Evolutionary conservation across 2,888 invertebrate genomes (phyloP).

Genomic region (Ecliptopera silaceata): DNA sequence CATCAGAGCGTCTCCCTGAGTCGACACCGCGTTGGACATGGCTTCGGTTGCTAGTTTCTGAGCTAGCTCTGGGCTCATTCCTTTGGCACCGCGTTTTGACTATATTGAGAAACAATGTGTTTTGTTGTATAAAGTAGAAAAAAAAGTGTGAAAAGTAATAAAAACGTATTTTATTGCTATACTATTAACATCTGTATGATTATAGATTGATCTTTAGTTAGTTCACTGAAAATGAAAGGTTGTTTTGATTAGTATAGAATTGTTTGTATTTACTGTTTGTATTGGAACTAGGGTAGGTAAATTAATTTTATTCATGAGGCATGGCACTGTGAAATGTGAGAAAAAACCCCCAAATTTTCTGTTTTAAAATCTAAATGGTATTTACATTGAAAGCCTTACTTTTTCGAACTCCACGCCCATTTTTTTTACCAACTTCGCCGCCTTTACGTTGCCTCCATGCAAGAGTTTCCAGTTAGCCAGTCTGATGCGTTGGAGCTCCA

Average conservation of each 20-base stretch:
- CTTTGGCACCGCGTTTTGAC: slow-evolving; percentile 76
- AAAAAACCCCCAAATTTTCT: no score
- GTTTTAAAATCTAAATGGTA: no score
- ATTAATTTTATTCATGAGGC: no score
- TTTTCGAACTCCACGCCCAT: slow-evolving; percentile 75
- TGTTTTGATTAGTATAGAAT: no score
- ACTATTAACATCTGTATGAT: no score
- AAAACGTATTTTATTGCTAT: no score
- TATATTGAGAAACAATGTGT: slow-evolving; percentile 33
- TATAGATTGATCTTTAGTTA: no score
- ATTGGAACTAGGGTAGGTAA: no score
- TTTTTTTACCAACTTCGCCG: slow-evolving; percentile 58
- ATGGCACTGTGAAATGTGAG: no score
- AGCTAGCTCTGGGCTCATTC: slow-evolving; percentile 66
- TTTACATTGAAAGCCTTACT: slow-evolving; percentile 42
- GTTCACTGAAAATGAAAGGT: no score
- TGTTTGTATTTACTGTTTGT: no score
- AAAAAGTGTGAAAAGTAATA: neutral
- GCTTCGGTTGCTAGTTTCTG: slow-evolving; percentile 59
- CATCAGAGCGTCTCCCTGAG: slow-evolving; percentile 66
- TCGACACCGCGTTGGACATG: slow-evolving; percentile 62
- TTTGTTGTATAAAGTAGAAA: no score
- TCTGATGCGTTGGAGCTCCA: slow-evolving; percentile 67
- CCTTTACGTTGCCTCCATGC: slow-evolving; percentile 63
- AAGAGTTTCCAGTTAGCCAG: slow-evolving; percentile 67